A percentile compares a stretch with the other conserved stretches of the same genome.
Evolutionary conservation across 2,888 invertebrate genomes (phyloP).

Genomic region (Mythimna impura): DNA sequence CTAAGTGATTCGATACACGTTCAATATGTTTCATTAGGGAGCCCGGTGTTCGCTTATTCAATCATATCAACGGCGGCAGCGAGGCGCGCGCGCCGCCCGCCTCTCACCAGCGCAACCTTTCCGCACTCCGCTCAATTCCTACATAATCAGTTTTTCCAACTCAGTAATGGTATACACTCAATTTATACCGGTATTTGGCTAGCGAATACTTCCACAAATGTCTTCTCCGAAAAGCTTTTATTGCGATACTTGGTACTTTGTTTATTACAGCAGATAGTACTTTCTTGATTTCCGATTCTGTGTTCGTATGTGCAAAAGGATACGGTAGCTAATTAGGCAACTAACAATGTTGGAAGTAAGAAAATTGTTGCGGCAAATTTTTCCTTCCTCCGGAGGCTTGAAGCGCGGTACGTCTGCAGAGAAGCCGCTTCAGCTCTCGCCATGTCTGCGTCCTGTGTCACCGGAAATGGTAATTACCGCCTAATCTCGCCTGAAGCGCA

Average conservation of each 20-base stretch:
- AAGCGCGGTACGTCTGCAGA: slow-evolving; percentile 73
- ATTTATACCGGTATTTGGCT: slow-evolving; percentile 73
- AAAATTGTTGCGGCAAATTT: slow-evolving; percentile 73
- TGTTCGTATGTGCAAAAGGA: slow-evolving; percentile 25
- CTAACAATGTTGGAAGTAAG: slow-evolving; percentile 67
- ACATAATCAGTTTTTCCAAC: slow-evolving; percentile 86
- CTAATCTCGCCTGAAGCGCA: slow-evolving; percentile 90
- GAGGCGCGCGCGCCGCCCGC: slow-evolving; percentile 74
- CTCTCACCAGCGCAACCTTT: slow-evolving; percentile 72
- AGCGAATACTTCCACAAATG: slow-evolving; percentile 68
- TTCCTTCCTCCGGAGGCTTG: slow-evolving; percentile 75
- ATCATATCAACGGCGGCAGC: slow-evolving; percentile 83
- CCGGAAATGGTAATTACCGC: slow-evolving; percentile 91
- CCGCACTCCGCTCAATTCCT: slow-evolving; percentile 81
- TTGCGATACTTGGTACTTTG: slow-evolving; percentile 47
- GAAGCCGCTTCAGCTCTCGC: slow-evolving; percentile 79
- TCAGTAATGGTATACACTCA: slow-evolving; percentile 82
- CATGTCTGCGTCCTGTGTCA: slow-evolving; percentile 86
- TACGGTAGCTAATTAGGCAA: slow-evolving; percentile 54
- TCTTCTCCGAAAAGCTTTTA: slow-evolving; percentile 60
- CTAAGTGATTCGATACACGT: slow-evolving; percentile 90
- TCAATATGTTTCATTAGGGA: slow-evolving; percentile 90
- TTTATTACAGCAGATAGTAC: slow-evolving; percentile 47
- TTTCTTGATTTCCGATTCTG: slow-evolving; percentile 26
- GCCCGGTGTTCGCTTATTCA: slow-evolving; percentile 87